A percentile compares a stretch with the other conserved stretches of the same genome.
Conservation (phyloP, 1,140 invertebrate species). For the Trichomalopsis sarcophagae region DNA sequence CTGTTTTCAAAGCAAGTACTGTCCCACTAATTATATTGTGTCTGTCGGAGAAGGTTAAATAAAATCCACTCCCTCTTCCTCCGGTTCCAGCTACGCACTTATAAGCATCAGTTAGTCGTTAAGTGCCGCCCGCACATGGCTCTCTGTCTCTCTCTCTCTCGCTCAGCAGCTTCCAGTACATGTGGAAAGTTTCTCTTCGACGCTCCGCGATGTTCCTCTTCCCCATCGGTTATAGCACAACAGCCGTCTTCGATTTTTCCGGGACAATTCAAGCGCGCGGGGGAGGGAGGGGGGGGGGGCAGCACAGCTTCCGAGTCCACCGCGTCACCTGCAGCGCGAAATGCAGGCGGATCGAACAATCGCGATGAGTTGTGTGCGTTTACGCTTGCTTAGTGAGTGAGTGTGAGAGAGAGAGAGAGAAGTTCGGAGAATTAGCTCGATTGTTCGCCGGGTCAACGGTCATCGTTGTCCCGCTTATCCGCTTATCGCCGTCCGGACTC, state of each 20-base stretch:
- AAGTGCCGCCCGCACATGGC: background rate
- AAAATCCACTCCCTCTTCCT: background rate
- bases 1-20: too few relatives aligned
- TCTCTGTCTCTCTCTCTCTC: background rate
- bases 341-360: too few relatives aligned
- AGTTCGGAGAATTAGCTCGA: slow-evolving; percentile 57
- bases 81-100: background rate
- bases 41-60: background rate
- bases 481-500: slow-evolving; percentile 57
- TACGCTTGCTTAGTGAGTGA: background rate
- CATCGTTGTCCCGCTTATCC: slow-evolving; percentile 53
- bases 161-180: background rate
- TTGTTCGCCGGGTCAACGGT: slow-evolving; percentile 67
- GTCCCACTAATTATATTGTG: background rate
- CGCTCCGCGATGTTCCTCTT: background rate
- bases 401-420: slow-evolving; percentile 9
- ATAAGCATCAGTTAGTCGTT: too few relatives aligned
- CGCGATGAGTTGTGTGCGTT: slow-evolving; percentile 35
- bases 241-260: too few relatives aligned
- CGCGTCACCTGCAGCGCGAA: background rate
- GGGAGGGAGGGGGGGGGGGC: too few relatives aligned
- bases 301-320: too few relatives aligned
- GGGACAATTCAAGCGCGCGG: too few relatives aligned
- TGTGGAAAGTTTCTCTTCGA: background rate
- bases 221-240: too few relatives aligned